Evolutionary conservation across 2,797 vertebrate genomes (phyloP).

Genomic region (Forpus xanthops): DNA sequence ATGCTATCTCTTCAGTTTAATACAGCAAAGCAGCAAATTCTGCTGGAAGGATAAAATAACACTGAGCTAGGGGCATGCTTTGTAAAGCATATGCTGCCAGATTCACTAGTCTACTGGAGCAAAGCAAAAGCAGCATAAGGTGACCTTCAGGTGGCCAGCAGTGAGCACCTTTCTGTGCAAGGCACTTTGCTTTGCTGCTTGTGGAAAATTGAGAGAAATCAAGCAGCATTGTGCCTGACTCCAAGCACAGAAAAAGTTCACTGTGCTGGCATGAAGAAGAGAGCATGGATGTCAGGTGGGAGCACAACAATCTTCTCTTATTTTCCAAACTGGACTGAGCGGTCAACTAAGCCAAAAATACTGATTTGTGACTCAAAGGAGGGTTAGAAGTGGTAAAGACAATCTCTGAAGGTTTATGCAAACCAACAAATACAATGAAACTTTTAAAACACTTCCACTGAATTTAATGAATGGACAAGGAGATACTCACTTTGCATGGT

Average conservation of each 20-base stretch:
- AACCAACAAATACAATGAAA: background rate
- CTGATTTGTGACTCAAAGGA: background rate
- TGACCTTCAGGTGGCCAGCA: background rate
- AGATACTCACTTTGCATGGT: conserved; percentile 88
- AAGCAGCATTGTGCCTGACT: background rate
- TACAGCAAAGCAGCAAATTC: background rate
- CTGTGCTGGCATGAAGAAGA: background rate
- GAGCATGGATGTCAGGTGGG: background rate
- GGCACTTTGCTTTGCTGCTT: background rate
- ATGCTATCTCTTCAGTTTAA: background rate
- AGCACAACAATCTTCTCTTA: background rate
- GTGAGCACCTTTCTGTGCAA: background rate
- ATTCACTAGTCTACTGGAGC: background rate
- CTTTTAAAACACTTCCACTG: background rate
- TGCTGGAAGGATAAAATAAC: background rate
- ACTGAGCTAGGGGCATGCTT: background rate
- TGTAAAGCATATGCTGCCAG: background rate
- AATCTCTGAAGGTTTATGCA: background rate
- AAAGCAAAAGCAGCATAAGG: background rate
- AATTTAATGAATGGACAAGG: background rate
- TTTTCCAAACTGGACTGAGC: background rate
- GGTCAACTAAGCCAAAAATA: background rate
- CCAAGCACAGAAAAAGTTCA: background rate
- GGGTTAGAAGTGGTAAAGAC: background rate
- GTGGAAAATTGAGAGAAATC: background rate